Evolutionary conservation across 2,113 vertebrate genomes (phyloP), one percentile per base, ranked within the genome.

Genomic region (Calidris pygmaea): DNA sequence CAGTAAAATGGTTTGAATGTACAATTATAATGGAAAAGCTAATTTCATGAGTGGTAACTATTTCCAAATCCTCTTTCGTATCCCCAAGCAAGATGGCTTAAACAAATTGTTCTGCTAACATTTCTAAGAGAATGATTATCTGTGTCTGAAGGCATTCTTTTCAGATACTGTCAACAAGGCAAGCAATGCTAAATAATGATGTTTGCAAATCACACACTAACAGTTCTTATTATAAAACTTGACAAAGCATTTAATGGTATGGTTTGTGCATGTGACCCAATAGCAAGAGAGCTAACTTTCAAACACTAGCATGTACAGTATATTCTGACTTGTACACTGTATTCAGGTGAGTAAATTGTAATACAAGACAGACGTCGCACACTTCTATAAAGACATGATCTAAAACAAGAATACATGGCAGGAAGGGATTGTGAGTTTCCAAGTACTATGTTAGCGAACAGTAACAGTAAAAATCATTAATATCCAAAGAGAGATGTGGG

Each of bases 31-130:
- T 12, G 48, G n/a, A 89, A 86, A 75, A 76, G 58, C 32, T 89
- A 41, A 14, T 41, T 80, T 60, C 9, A 37, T 11, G 35, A 18
- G n/a, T 68, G 48, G 26, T 26, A 88, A 83, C 65, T 67, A 94
- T 12, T 30, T 95, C 41, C 73, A 93, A 89, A 20, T 59, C 34
- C 47, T 92, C 41, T 89, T 78, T 30, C 14, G 3, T 18, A 60
- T 32, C 34, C 43, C 48, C 45, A 90, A 32, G 76, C 32, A 63
- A 83, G 53, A 78, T 4, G 95, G 80, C 67, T 94, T 79, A 76
- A 95, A 93, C 37, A 93, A 90, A 87, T 32, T 78, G 29, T 60
- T 93, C 81, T 93, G 71, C 63, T 76, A 95, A 29, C 21, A 59
- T 4, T 30, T 72, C 43, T 15, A 85, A 86, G 77, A 85, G 89